A percentile compares a stretch with the other conserved stretches of the same genome.
phyloP scores from a whole-genome alignment of 1,140 invertebrate species.

The Orchesella cincta region DNA sequence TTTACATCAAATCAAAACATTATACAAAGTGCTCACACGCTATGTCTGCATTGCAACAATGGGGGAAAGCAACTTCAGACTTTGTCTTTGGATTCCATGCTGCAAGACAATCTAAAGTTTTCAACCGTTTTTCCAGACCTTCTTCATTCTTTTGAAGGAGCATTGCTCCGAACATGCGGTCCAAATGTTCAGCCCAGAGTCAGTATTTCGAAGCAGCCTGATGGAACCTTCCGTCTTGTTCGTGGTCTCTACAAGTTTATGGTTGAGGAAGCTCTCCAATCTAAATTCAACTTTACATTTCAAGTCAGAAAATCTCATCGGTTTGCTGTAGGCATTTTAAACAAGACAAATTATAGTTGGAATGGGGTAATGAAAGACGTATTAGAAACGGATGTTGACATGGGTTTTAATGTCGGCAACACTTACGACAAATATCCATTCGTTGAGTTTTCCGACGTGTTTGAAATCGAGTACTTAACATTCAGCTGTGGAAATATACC shows the following conservation, averaged over 20 bases:
- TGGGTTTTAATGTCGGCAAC: background rate
- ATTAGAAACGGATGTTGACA: background rate
- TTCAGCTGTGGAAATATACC: background rate
- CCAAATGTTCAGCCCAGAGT: background rate
- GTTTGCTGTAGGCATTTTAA: background rate
- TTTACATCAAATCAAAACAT: too few relatives aligned
- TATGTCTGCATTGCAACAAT: too few relatives aligned
- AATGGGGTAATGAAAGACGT: background rate
- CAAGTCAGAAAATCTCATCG: background rate
- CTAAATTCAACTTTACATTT: background rate
- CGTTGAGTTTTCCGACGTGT: background rate
- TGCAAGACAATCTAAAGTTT: too few relatives aligned
- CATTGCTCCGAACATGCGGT: background rate
- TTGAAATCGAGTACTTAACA: background rate
- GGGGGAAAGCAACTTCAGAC: too few relatives aligned
- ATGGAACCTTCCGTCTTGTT: background rate
- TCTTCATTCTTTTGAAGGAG: too few relatives aligned
- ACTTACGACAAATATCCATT: background rate
- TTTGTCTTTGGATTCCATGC: too few relatives aligned
- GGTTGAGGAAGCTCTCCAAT: background rate
- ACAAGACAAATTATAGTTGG: background rate
- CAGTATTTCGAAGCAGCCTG: background rate
- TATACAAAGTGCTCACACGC: too few relatives aligned
- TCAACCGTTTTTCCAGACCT: too few relatives aligned
- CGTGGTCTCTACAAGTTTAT: background rate